These are phyloP conservation scores for Vulpes vulpes DNA, from an alignment of 2,113 vertebrate species.

Conservation along the genomic window DNA sequence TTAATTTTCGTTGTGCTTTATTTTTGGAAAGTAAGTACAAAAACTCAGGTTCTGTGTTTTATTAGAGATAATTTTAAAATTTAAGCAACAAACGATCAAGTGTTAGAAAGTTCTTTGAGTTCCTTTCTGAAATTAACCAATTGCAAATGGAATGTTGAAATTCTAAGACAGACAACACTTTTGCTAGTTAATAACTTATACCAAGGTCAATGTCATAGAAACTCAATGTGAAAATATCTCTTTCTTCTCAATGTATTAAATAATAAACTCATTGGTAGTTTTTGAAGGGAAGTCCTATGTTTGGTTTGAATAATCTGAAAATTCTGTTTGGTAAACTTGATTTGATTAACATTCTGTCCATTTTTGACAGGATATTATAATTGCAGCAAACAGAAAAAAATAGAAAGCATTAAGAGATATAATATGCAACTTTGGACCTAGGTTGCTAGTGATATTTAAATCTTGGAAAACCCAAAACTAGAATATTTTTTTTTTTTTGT, in stretches of 20 bases:
- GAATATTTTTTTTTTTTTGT: constrained; percentile 26
- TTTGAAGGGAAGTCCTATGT: not conserved
- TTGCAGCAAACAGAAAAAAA: not conserved
- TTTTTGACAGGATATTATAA: not conserved
- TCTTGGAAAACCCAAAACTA: not conserved
- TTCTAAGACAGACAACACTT: not conserved
- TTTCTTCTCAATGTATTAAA: constrained; percentile 2
- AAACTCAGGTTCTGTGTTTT: not conserved
- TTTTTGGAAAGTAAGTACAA: constrained; percentile 23
- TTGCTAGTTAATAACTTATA: not conserved
- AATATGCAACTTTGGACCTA: not conserved
- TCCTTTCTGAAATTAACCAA: not conserved
- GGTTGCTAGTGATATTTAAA: not conserved
- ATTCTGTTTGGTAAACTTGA: not conserved
- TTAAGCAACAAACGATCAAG: not conserved
- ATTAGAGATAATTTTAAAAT: not conserved
- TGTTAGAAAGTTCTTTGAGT: not conserved
- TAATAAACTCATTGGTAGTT: not conserved
- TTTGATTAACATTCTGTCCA: not conserved
- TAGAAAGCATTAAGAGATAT: constrained; percentile 11
- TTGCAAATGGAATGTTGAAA: not conserved
- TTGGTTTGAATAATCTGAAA: not conserved
- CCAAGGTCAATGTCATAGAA: not conserved
- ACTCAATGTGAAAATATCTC: not conserved
- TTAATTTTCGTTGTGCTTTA: not conserved